Conservation (phyloP, 2,113 vertebrate genomes). For the Saguinus imperator region DNA sequence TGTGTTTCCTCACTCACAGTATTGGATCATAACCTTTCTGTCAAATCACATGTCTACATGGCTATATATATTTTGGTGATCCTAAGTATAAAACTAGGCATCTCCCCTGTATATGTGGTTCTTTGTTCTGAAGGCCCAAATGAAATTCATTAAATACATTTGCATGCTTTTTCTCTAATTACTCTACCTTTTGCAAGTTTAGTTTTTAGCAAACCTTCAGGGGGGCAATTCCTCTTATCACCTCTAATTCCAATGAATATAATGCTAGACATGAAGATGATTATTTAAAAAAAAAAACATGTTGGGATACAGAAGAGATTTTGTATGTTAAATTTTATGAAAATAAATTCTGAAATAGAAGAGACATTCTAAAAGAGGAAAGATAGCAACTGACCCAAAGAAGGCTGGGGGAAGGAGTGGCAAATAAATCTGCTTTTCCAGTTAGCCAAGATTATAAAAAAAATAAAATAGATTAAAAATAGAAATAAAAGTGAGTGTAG, state of each 20-base stretch:
- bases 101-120: not conserved
- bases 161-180: not conserved
- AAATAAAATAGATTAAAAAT: not conserved
- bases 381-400: not conserved
- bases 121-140: not conserved
- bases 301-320: not conserved
- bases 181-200: not conserved
- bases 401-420: not conserved
- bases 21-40: not conserved
- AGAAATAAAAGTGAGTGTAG: not conserved
- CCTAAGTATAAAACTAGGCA: not conserved
- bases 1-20: not conserved
- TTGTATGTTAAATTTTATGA: not conserved
- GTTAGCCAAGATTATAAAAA: not conserved
- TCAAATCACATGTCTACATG: not conserved
- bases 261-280: not conserved
- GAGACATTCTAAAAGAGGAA: not conserved
- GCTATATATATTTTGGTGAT: not conserved
- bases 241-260: not conserved
- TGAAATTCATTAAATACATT: not conserved
- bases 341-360: not conserved
- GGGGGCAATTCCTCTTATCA: not conserved
- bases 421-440: not conserved
- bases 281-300: not conserved
- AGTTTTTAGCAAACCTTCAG: not conserved